These are phyloP conservation scores for Xanthorhoe spadicearia DNA, from an alignment of 2,888 invertebrate species.

Conservation along the genomic window DNA sequence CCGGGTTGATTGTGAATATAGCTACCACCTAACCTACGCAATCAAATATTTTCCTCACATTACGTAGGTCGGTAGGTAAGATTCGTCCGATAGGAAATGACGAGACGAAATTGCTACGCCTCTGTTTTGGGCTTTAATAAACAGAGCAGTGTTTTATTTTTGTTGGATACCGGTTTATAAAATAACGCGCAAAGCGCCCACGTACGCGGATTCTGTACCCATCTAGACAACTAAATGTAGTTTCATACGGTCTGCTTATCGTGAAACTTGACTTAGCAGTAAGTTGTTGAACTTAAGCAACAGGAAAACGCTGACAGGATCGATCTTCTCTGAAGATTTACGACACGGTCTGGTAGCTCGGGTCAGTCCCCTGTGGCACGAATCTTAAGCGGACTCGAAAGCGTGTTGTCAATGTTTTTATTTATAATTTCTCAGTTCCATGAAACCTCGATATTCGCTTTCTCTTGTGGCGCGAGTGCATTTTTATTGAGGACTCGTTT, in stretches of 20 bases:
- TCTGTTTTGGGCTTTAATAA: slow-evolving; percentile 51
- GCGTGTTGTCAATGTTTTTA: slow-evolving; percentile 47
- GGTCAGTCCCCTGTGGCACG: slow-evolving; percentile 64
- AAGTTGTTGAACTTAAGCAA: slow-evolving; percentile 66
- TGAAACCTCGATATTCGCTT: slow-evolving; percentile 54
- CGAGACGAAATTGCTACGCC: slow-evolving; percentile 59
- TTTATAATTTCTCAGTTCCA: slow-evolving; percentile 45
- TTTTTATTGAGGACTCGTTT: slow-evolving; percentile 57
- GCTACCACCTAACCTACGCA: slow-evolving; percentile 55
- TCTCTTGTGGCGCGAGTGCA: slow-evolving; percentile 51
- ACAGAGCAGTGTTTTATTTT: slow-evolving; percentile 50
- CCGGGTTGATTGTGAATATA: slow-evolving; percentile 44
- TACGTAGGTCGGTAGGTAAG: slow-evolving; percentile 60
- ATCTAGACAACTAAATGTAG: slow-evolving; percentile 43
- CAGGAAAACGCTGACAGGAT: slow-evolving; percentile 61
- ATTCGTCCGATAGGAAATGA: slow-evolving; percentile 47
- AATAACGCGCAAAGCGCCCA: slow-evolving; percentile 57
- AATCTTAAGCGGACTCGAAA: slow-evolving; percentile 50
- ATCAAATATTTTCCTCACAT: slow-evolving; percentile 55
- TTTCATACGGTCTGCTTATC: slow-evolving; percentile 29
- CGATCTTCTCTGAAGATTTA: slow-evolving; percentile 63
- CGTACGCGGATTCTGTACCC: slow-evolving; percentile 42
- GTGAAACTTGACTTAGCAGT: slow-evolving; percentile 49
- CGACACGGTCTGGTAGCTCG: slow-evolving; percentile 59
- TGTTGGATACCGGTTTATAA: slow-evolving; percentile 47